Conservation (phyloP, 2,888 invertebrate species). For the Biston stratarius region DNA sequence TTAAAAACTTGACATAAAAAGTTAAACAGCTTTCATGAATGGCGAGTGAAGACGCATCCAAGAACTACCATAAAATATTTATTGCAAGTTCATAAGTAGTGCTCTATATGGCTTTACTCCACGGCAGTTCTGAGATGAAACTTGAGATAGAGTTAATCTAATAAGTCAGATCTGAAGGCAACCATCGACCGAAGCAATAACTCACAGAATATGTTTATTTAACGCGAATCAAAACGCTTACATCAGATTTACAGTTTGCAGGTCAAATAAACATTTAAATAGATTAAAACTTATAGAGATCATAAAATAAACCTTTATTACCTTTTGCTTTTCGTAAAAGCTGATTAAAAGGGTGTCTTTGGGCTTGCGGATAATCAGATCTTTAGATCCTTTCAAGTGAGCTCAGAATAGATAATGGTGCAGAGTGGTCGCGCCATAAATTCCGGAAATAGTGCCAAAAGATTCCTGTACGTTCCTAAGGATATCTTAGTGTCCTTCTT, state of each 20-base stretch:
- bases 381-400: too few relatives aligned
- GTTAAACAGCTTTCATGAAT: neutral
- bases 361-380: too few relatives aligned
- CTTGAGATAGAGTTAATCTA: constrained; percentile 83
- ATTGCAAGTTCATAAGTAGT: constrained; percentile 78
- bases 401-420: too few relatives aligned
- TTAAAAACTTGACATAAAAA: neutral
- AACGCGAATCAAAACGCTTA: neutral
- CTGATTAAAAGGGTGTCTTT: too few relatives aligned
- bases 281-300: neutral
- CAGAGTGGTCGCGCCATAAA: too few relatives aligned
- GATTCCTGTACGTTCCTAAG: too few relatives aligned
- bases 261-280: neutral
- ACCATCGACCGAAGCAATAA: constrained; percentile 80
- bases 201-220: constrained; percentile 55
- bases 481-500: too few relatives aligned
- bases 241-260: neutral
- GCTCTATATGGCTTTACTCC: constrained; percentile 48
- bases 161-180: constrained; percentile 83
- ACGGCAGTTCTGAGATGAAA: constrained; percentile 71
- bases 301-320: too few relatives aligned
- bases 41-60: constrained; percentile 7
- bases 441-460: too few relatives aligned
- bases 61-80: constrained; percentile 57
- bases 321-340: too few relatives aligned